Evolutionary conservation across 2,888 invertebrate genomes (phyloP).

Genomic region (Cephus runcator): DNA sequence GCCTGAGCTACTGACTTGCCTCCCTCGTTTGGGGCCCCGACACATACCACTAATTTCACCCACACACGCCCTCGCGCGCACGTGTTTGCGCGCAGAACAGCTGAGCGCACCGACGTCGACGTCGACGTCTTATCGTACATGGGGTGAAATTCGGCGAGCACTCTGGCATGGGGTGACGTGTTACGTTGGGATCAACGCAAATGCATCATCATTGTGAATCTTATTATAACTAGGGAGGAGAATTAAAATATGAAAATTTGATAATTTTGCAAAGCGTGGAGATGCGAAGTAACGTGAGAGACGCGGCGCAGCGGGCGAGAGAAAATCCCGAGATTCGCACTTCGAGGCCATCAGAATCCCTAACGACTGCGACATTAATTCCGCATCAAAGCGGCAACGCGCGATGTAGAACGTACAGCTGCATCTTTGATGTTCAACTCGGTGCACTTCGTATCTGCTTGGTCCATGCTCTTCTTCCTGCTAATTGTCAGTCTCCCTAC

Average conservation of each 20-base stretch:
- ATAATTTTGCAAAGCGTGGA: not conserved
- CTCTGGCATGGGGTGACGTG: not conserved
- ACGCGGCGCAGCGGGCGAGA: not conserved
- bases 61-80: conserved; percentile 52
- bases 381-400: not conserved
- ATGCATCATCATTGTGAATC: not conserved
- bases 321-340: not conserved
- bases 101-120: conserved; percentile 48
- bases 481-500: not conserved
- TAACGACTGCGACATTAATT: not conserved
- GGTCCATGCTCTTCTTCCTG: not conserved
- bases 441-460: not conserved
- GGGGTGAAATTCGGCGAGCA: not conserved
- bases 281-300: not conserved
- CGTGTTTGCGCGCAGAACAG: conserved; percentile 64
- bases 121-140: not conserved
- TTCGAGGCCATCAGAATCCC: not conserved
- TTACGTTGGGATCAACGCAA: not conserved
- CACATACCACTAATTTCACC: conserved; percentile 53
- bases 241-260: not conserved
- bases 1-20: conserved; percentile 64
- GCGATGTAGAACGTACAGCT: not conserved
- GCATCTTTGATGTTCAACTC: not conserved
- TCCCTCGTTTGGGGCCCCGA: conserved; percentile 62
- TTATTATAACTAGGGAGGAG: not conserved